phyloP scores from a whole-genome alignment of 1,140 invertebrate genomes.

The Brachionus calyciflorus region DNA sequence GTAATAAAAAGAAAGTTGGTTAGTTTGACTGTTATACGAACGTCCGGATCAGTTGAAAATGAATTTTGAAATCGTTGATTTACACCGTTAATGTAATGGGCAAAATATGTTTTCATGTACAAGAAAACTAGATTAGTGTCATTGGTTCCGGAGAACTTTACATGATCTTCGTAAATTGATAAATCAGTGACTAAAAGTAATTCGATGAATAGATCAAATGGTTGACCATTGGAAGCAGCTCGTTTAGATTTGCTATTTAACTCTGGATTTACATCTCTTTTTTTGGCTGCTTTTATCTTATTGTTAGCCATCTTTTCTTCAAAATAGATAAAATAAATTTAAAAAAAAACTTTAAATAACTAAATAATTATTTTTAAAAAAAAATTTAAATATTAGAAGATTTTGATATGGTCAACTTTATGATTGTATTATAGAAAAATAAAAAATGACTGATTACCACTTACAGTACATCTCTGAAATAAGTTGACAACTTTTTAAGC shows the following conservation, averaged over 20 bases:
- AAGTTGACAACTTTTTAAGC: too few relatives aligned
- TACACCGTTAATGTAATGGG: conserved; percentile 36
- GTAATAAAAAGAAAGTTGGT: conserved; percentile 33
- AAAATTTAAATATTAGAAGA: too few relatives aligned
- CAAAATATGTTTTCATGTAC: conserved; percentile 44
- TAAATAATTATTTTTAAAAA: too few relatives aligned
- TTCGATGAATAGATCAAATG: conserved; percentile 38
- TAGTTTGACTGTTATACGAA: conserved; percentile 17
- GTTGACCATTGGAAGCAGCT: conserved; percentile 2
- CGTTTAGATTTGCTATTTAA: conserved; percentile 9
- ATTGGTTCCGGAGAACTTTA: conserved; percentile 3
- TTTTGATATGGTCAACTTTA: too few relatives aligned
- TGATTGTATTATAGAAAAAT: too few relatives aligned
- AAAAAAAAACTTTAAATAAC: too few relatives aligned
- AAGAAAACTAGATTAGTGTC: conserved; percentile 26
- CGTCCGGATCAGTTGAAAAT: conserved; percentile 28
- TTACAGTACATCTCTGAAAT: too few relatives aligned
- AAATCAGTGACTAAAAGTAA: background rate
- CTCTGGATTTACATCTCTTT: background rate
- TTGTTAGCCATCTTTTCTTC: too few relatives aligned
- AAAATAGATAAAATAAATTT: too few relatives aligned
- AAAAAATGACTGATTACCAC: too few relatives aligned
- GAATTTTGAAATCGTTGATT: conserved; percentile 40
- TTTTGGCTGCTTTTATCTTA: too few relatives aligned
- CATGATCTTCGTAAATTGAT: conserved; percentile 30